Conservation (phyloP, 1,140 invertebrate species). For the Leptoteleia sp. region DNA sequence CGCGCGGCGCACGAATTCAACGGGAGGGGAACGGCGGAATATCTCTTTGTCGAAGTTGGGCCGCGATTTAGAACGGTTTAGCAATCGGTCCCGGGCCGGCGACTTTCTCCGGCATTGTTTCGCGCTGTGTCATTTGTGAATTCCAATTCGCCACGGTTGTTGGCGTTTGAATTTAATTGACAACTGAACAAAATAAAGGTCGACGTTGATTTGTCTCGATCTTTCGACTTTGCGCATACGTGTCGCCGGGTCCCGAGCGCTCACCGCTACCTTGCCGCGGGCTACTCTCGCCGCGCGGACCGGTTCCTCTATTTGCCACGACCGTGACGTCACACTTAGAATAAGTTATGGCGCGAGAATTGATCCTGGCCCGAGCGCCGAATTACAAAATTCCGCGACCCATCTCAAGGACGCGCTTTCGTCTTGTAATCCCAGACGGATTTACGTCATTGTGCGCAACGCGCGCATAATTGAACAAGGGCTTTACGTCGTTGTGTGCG, state of each 20-base stretch:
- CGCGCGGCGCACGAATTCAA: too few relatives aligned
- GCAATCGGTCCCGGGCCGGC: conserved; percentile 5
- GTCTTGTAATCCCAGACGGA: conserved; percentile 5
- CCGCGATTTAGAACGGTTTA: conserved; percentile 41
- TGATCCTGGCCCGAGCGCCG: conserved; percentile 41
- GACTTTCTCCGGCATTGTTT: conserved; percentile 56
- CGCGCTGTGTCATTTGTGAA: conserved; percentile 25
- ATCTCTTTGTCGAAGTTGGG: neutral
- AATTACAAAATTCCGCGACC: conserved; percentile 72
- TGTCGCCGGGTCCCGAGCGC: conserved; percentile 30
- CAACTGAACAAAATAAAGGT: conserved; percentile 60
- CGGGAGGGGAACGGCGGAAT: too few relatives aligned
- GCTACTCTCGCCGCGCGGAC: conserved; percentile 64
- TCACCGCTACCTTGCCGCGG: conserved; percentile 73
- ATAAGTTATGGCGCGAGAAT: conserved; percentile 70
- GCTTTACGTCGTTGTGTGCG: too few relatives aligned
- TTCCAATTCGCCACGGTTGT: conserved; percentile 22
- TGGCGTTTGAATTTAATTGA: conserved; percentile 31
- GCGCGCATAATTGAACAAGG: too few relatives aligned
- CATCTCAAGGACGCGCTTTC: conserved; percentile 60
- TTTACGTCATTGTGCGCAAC: neutral
- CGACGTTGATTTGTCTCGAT: conserved; percentile 49
- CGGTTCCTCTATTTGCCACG: conserved; percentile 71
- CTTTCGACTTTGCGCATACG: conserved; percentile 37
- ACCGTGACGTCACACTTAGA: conserved; percentile 73